A percentile compares a stretch with the other conserved stretches of the same genome.
Evolutionary conservation across 2,888 invertebrate genomes (phyloP).

Genomic region (Stomorhina lunata): DNA sequence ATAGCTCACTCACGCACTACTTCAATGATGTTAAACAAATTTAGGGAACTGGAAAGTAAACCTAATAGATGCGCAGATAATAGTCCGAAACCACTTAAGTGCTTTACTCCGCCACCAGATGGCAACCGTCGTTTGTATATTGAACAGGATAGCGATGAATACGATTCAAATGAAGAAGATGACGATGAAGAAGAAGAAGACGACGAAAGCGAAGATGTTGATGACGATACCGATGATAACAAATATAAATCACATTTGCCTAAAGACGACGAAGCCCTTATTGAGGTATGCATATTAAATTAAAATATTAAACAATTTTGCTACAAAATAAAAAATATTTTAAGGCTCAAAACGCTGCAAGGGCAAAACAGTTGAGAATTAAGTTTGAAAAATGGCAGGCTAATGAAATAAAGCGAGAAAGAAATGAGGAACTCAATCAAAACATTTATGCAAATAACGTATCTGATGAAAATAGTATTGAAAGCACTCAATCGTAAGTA

Average conservation of each 20-base stretch:
- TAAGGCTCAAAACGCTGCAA: conserved; percentile 87
- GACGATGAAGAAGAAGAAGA: conserved; percentile 80
- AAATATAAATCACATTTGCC: conserved; percentile 69
- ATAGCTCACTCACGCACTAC: conserved; percentile 85
- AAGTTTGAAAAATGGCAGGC: conserved; percentile 94
- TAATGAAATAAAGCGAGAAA: conserved; percentile 83
- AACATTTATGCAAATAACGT: conserved; percentile 74
- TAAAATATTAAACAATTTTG: background rate
- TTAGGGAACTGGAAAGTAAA: conserved; percentile 91
- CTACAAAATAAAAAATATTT: background rate
- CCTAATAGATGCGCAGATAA: conserved; percentile 77
- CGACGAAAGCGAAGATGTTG: conserved; percentile 80
- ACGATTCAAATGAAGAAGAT: conserved; percentile 70
- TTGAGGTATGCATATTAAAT: conserved; percentile 80
- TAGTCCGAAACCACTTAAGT: conserved; percentile 90
- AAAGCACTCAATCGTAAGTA: conserved; percentile 89
- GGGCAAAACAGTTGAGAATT: conserved; percentile 90
- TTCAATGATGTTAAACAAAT: conserved; percentile 92
- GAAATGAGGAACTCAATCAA: conserved; percentile 79
- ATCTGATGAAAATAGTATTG: conserved; percentile 88
- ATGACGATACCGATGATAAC: conserved; percentile 81
- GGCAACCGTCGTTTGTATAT: conserved; percentile 78
- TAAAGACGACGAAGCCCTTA: conserved; percentile 85
- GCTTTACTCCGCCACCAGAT: conserved; percentile 94
- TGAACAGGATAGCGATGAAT: conserved; percentile 79